Evolutionary conservation across 2,797 vertebrate species (phyloP), one percentile per base, ranked within the genome.

Genomic region (Capromys pilorides): DNA sequence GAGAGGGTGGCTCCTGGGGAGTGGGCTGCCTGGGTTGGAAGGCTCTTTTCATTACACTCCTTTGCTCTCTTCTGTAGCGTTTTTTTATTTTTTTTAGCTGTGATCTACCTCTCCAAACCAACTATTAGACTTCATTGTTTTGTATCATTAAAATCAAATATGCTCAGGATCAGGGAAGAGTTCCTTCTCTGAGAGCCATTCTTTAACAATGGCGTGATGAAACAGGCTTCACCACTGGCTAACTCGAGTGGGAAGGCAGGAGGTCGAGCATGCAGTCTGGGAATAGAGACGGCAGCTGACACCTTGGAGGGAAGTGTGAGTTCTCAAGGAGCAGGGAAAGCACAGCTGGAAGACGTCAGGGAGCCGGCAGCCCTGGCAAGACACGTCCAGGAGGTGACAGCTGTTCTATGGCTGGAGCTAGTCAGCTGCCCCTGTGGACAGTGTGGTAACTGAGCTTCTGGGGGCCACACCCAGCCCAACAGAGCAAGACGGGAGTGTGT

Each of bases 71-170:
- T 87, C 90, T 80, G 22, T 1, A 87, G 41, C 79, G 39, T 33
- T 62, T 41, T 71, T 71, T 9, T n/a, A n/a, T n/a, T 41, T 69
- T 71, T 69, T 24, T 24, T 5, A 59, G 12, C 21, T 87, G 73
- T 49, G 36, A n/a, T 79, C 66, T 88, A 78, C 94, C 67, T 94
- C 66, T 80, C 36, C 28, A 84, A 93, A 87, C 13, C 61, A 93
- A 67, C 78, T 45, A 54, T 19, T 81, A 54, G 45, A 78, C 64
- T 95, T 95, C 88, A 18, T 84, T 96, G n/a, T 86, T 93, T 96
- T 82, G 10, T 51, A 45, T 90, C 86, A 92, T 90, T 93, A 93
- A 96, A 94, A 67, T 88, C 45, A 84, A 94, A 94, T 90, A n/a
- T 61, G 80, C 26, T 86, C 78, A 90, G 80, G 93, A 93, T 49